These are phyloP conservation scores for Acanthurus lineatus DNA, from an alignment of 2,797 vertebrate species.

Conservation along the genomic window DNA sequence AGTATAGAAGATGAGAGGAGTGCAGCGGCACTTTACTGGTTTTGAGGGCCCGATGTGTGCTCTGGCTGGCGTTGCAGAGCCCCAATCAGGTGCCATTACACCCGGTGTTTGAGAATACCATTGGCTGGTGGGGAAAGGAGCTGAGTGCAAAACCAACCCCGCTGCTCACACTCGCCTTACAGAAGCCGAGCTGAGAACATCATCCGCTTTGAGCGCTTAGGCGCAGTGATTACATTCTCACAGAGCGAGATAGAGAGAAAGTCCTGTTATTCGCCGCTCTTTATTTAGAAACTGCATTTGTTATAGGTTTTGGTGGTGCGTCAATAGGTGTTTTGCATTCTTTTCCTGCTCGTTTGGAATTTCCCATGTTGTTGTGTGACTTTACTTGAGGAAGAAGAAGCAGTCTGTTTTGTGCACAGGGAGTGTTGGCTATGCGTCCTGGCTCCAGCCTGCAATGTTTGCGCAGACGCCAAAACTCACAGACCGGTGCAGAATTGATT, in stretches of 20 bases:
- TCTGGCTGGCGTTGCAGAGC: conserved; percentile 79
- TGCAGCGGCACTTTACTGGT: conserved; percentile 76
- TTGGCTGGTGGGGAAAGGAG: conserved; percentile 86
- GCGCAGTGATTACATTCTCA: conserved; percentile 75
- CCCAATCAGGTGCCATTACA: conserved; percentile 86
- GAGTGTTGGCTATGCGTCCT: conserved; percentile 74
- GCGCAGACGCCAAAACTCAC: conserved; percentile 82
- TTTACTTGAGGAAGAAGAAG: conserved; percentile 63
- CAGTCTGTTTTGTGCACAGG: conserved; percentile 63
- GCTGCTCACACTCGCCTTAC: conserved; percentile 88
- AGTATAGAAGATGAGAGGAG: conserved; percentile 40
- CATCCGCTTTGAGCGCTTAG: conserved; percentile 82
- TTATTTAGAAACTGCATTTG: conserved; percentile 42
- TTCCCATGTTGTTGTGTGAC: conserved; percentile 71
- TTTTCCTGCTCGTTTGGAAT: conserved; percentile 57
- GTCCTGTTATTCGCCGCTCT: conserved; percentile 43
- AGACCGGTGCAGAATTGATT: conserved; percentile 82
- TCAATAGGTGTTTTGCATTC: conserved; percentile 36
- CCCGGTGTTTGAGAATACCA: conserved; percentile 76
- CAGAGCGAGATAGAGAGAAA: conserved; percentile 60
- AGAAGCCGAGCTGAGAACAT: conserved; percentile 92
- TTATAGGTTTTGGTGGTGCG: conserved; percentile 13
- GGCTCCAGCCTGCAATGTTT: conserved; percentile 80
- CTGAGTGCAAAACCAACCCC: conserved; percentile 94
- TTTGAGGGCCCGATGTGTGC: conserved; percentile 77